A percentile compares a stretch with the other conserved stretches of the same genome.
Conservation (phyloP, 2,797 vertebrate species). For the Semotilus atromaculatus region DNA sequence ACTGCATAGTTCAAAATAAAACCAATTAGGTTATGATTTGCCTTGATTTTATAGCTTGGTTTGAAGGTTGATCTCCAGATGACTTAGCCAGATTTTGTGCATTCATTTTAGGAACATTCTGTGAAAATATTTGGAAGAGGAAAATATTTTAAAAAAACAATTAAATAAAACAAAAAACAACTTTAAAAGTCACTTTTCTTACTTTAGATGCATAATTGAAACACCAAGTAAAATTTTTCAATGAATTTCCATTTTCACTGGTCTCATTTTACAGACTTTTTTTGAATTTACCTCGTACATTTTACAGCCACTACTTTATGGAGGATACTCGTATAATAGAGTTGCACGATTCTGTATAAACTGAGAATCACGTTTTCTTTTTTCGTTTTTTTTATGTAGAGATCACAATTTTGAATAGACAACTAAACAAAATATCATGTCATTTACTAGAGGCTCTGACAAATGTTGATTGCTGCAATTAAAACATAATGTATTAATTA, state of each 20-base stretch:
- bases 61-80: neutral
- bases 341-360: neutral
- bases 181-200: neutral
- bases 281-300: neutral
- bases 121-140: neutral
- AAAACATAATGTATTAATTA: too few species aligned
- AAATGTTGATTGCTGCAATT: neutral
- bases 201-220: neutral
- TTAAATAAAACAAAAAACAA: neutral
- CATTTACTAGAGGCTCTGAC: neutral
- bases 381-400: neutral
- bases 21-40: slow-evolving; percentile 29
- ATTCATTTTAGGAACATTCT: slow-evolving; percentile 43
- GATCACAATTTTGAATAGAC: neutral
- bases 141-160: neutral
- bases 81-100: neutral
- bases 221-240: neutral
- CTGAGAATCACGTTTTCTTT: neutral
- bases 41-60: slow-evolving; percentile 54
- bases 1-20: neutral
- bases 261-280: neutral
- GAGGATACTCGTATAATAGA: neutral
- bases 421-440: neutral
- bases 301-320: neutral
- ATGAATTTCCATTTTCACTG: neutral